Evolutionary conservation across 2,888 invertebrate genomes (phyloP).

Genomic region (Hydriomena furcata): DNA sequence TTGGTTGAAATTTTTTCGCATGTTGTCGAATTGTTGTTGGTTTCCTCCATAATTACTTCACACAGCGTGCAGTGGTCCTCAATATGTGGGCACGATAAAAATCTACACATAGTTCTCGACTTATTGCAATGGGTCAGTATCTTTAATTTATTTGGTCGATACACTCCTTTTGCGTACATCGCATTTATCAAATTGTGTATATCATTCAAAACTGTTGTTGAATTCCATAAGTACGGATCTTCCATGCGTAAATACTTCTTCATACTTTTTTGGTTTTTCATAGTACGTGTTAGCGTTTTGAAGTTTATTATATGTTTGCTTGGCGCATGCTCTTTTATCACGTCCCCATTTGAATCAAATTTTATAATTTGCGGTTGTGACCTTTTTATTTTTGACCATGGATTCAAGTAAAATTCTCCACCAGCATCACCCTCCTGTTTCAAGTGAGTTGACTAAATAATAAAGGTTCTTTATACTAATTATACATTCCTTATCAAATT

Average conservation of each 20-base stretch:
- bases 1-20: constrained; percentile 48
- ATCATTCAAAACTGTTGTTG: constrained; percentile 13
- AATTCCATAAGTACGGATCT: constrained; percentile 13
- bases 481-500: background rate
- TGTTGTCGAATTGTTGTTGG: constrained; percentile 36
- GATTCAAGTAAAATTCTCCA: constrained; percentile 48
- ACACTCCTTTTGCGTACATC: background rate
- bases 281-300: constrained; percentile 26
- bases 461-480: background rate
- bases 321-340: constrained; percentile 34
- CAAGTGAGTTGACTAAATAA: background rate
- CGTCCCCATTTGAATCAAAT: constrained; percentile 49
- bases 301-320: constrained; percentile 35
- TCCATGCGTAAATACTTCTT: constrained; percentile 8
- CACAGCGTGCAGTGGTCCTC: constrained; percentile 56
- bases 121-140: constrained; percentile 55
- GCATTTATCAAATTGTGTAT: constrained; percentile 12
- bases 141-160: constrained; percentile 41
- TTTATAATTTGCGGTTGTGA: constrained; percentile 47
- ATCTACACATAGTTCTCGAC: constrained; percentile 48
- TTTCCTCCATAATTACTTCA: constrained; percentile 42
- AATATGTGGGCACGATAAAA: constrained; percentile 57
- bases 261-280: constrained; percentile 3
- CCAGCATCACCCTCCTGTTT: constrained; percentile 42
- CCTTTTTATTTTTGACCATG: constrained; percentile 52